Conservation (phyloP, 2,113 vertebrate species). For the Prietella phreatophila region DNA sequence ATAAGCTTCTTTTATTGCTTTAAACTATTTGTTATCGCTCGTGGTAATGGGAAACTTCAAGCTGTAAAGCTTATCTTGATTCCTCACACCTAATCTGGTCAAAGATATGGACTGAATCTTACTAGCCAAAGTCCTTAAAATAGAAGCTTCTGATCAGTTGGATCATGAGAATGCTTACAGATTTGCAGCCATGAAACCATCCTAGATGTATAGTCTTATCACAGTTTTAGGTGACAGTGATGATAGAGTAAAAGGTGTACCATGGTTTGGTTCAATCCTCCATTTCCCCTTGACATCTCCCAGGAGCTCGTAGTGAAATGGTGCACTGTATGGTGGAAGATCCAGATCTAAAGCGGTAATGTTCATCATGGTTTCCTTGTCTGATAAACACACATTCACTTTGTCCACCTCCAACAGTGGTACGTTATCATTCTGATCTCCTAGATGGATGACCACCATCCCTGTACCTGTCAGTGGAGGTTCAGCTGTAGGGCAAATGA, state of each 20-base stretch:
- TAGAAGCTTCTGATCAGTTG: background rate
- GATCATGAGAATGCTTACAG: background rate
- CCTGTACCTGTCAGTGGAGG: slow-evolving; percentile 60
- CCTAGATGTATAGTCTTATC: background rate
- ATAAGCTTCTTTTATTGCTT: background rate
- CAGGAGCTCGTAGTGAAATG: slow-evolving; percentile 62
- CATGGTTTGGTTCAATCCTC: slow-evolving; percentile 59
- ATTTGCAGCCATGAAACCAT: background rate
- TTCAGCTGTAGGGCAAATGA: slow-evolving; percentile 51
- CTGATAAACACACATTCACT: slow-evolving; percentile 30
- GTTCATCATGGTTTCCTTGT: slow-evolving; percentile 49
- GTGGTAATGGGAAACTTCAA: background rate
- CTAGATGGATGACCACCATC: slow-evolving; percentile 40
- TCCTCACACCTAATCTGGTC: background rate
- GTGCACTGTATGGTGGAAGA: slow-evolving; percentile 54
- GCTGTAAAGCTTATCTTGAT: background rate
- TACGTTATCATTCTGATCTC: slow-evolving; percentile 50
- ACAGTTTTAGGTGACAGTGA: background rate
- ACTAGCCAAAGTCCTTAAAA: background rate
- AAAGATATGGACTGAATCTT: background rate
- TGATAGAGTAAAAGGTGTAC: slow-evolving; percentile 41
- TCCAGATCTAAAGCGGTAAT: slow-evolving; percentile 64
- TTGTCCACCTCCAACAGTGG: slow-evolving; percentile 20
- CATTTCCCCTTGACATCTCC: slow-evolving; percentile 61
- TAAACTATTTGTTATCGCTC: background rate